Percentiles rank a stretch among this genome's conserved stretches.
These are phyloP conservation scores for Circaetus cinerascens DNA, from an alignment of 2,113 vertebrate species.

Conservation along the genomic window DNA sequence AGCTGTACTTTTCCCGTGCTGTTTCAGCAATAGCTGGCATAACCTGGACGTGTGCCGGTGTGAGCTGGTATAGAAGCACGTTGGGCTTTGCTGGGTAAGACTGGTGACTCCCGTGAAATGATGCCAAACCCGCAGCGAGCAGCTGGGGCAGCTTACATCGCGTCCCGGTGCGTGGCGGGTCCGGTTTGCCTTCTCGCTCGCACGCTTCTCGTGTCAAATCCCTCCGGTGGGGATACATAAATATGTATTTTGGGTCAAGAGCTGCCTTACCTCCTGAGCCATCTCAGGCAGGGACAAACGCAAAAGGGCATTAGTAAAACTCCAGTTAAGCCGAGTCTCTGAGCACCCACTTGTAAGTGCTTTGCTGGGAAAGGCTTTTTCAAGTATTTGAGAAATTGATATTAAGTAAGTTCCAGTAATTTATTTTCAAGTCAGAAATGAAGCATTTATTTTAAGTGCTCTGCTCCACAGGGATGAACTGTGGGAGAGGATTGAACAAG, in stretches of 20 bases:
- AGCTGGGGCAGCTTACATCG: fast-evolving
- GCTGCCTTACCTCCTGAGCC: background rate
- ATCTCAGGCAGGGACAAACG: fast-evolving
- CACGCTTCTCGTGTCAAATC: fast-evolving
- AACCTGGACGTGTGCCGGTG: fast-evolving
- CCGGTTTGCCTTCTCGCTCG: fast-evolving
- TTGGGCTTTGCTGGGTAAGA: background rate
- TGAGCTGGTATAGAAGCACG: fast-evolving
- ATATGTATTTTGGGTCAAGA: background rate
- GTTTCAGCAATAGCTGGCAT: fast-evolving
- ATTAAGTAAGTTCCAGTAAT: background rate
- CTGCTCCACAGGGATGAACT: background rate
- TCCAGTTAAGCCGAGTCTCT: fast-evolving
- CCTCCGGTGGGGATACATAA: fast-evolving
- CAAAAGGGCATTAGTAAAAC: fast-evolving
- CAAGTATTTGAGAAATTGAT: fast-evolving
- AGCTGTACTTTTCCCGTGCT: fast-evolving
- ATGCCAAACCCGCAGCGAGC: fast-evolving
- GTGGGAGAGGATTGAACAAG: background rate
- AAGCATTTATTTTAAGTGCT: background rate
- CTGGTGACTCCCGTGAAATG: fast-evolving
- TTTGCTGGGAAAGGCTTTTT: too few species aligned
- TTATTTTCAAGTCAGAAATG: background rate
- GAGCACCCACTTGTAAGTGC: background rate
- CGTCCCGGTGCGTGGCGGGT: fast-evolving